phyloP scores from a whole-genome alignment of 2,113 vertebrate genomes.

The Poecilia latipinna region DNA sequence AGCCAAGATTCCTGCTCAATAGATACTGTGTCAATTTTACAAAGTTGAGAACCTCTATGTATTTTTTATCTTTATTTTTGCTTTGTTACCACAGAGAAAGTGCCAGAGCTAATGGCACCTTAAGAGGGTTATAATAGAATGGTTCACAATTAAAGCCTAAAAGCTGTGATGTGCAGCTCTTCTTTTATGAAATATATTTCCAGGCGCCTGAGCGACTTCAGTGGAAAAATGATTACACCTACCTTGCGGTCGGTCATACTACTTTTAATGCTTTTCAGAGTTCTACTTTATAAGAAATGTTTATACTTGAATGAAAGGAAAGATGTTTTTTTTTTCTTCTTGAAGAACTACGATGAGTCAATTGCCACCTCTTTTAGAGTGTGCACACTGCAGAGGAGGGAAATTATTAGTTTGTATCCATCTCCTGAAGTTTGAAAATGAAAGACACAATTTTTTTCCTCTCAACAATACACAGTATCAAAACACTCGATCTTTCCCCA shows the following conservation, averaged over 20 bases:
- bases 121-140: not conserved
- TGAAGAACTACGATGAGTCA: not conserved
- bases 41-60: not conserved
- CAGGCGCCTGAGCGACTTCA: not conserved
- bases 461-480: not conserved
- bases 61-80: not conserved
- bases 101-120: not conserved
- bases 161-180: not conserved
- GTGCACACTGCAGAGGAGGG: not conserved
- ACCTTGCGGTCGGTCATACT: not conserved
- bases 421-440: not conserved
- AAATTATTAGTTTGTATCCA: not conserved
- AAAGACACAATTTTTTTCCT: not conserved
- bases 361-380: not conserved
- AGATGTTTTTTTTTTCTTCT: not conserved
- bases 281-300: not conserved
- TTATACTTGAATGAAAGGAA: not conserved
- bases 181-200: not conserved
- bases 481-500: not conserved
- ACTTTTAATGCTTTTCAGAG: not conserved
- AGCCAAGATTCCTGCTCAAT: not conserved
- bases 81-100: not conserved
- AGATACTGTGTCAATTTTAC: not conserved
- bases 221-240: not conserved
- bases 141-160: not conserved